Conservation (phyloP, 2,888 invertebrate species). For the Agrypnus murinus region DNA sequence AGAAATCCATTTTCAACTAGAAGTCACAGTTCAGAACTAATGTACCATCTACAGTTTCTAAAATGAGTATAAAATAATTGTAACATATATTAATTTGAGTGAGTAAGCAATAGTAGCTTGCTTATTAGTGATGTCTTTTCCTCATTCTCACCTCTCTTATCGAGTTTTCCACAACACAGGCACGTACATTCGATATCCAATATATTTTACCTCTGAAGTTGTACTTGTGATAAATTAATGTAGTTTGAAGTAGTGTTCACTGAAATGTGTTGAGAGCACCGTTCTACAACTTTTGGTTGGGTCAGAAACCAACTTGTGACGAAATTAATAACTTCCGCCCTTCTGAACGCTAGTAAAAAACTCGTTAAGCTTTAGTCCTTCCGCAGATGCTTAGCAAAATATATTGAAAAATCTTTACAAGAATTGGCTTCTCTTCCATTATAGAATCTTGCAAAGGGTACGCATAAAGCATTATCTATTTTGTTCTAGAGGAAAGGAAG, state of each 20-base stretch:
- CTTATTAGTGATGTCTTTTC: too few relatives aligned
- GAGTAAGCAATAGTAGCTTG: not conserved
- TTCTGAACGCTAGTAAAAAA: conserved; percentile 19
- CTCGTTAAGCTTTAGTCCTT: conserved; percentile 17
- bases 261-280: conserved; percentile 26
- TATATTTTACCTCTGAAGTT: conserved; percentile 18
- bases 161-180: conserved; percentile 6
- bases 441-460: too few relatives aligned
- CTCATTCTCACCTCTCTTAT: not conserved
- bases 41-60: too few relatives aligned
- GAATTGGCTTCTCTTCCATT: too few relatives aligned
- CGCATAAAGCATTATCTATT: too few relatives aligned
- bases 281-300: conserved; percentile 25
- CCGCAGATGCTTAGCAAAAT: conserved; percentile 14
- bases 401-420: conserved; percentile 12
- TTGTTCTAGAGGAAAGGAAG: too few relatives aligned
- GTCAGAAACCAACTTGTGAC: conserved; percentile 28
- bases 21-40: too few relatives aligned
- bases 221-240: conserved; percentile 28
- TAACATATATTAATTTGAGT: too few relatives aligned
- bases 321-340: conserved; percentile 28
- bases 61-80: too few relatives aligned
- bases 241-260: conserved; percentile 27
- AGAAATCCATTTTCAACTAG: too few relatives aligned
- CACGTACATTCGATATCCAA: conserved; percentile 18